Percentiles rank a stretch among this genome's conserved stretches.
Evolutionary conservation across 2,888 invertebrate species (phyloP).

Genomic region (Synanthedon myopaeformis): DNA sequence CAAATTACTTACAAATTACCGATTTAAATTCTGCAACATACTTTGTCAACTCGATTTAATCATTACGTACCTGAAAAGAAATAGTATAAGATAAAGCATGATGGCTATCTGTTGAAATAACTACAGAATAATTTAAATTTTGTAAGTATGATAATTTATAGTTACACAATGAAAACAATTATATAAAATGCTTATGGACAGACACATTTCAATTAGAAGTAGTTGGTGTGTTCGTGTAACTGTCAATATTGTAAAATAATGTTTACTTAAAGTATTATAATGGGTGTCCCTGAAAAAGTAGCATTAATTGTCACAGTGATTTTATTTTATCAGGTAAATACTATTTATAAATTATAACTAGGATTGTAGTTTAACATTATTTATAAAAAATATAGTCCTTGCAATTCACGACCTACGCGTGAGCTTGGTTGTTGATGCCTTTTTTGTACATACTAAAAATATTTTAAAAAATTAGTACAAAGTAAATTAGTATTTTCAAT

Average conservation of each 20-base stretch:
- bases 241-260: neutral
- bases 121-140: neutral
- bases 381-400: no score
- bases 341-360: neutral
- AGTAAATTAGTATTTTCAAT: no score
- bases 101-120: no score
- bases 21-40: no score
- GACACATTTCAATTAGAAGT: neutral
- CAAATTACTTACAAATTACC: no score
- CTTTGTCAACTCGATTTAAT: no score
- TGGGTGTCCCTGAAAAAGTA: conserved; percentile 37
- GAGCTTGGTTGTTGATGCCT: neutral
- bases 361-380: neutral
- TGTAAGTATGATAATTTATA: neutral
- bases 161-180: neutral
- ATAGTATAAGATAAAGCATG: no score
- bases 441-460: neutral
- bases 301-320: conserved; percentile 20
- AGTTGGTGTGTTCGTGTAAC: neutral
- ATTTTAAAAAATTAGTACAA: no score
- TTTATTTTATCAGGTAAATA: conserved; percentile 27
- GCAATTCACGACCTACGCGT: no score
- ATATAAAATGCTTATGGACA: neutral
- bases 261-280: conserved; percentile 10
- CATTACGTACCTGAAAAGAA: no score